phyloP scores from a whole-genome alignment of 2,113 vertebrate genomes.

The Probosciger aterrimus region DNA sequence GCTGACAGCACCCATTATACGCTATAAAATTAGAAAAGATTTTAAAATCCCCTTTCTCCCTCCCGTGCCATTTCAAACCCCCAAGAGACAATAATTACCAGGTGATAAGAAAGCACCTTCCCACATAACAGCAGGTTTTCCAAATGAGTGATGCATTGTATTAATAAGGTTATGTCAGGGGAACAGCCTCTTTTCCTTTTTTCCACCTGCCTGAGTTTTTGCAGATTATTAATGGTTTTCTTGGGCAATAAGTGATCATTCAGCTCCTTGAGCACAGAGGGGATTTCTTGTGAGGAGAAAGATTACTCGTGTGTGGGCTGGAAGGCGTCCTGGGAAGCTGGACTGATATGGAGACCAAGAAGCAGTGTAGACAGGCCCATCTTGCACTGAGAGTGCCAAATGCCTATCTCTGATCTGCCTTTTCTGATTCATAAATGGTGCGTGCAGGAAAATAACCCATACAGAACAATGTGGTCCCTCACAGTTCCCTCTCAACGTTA shows the following conservation, averaged over 20 bases:
- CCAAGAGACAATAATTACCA: conserved; percentile 22
- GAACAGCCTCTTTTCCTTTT: neutral
- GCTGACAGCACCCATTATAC: conserved; percentile 32
- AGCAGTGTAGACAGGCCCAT: neutral
- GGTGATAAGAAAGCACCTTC: conserved; percentile 39
- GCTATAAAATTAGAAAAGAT: conserved; percentile 31
- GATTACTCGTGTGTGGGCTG: neutral
- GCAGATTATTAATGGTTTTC: neutral
- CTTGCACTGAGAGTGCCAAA: neutral
- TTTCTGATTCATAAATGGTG: neutral
- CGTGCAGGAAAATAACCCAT: neutral
- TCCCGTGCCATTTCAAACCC: conserved; percentile 24
- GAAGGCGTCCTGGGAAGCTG: neutral
- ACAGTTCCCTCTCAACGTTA: neutral
- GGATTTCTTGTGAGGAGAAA: neutral
- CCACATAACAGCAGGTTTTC: conserved; percentile 25
- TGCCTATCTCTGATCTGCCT: neutral
- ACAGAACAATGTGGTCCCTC: neutral
- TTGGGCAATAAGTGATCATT: neutral
- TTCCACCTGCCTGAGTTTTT: neutral
- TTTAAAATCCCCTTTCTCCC: conserved; percentile 3
- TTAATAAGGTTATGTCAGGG: neutral
- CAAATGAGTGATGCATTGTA: neutral
- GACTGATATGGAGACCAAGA: neutral
- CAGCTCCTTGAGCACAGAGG: neutral